Evolutionary conservation across 37 sponge, comb jelly and placozoan species (phyloP), one percentile per base, ranked within the genome.

Genomic region (Lycopodina hypogea): DNA sequence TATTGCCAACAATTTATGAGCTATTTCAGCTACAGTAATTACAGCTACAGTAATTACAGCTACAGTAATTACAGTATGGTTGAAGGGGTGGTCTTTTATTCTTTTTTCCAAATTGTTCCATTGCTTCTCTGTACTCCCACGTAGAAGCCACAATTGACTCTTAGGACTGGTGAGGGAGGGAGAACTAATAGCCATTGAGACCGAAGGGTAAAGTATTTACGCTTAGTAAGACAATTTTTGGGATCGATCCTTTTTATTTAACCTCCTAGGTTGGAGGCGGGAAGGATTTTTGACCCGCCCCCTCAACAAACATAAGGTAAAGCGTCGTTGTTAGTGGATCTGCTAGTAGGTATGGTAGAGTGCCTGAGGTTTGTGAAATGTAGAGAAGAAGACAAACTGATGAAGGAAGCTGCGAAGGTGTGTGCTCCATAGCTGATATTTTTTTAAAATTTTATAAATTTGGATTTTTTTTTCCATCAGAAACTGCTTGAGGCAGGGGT

Each of bases 81-180:
- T 84, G 78, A 84, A 70, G 33, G 78, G 78, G 51, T 84, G 84
- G 17, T 70, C 78, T 9, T 9, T 40, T 1, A 84, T 60, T 60
- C 38, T 73, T 41, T 53, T 86, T 69, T 75, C 68, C 48, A 84
- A 37, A 6, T 8, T 68, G 0, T 33, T 45, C 84, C 84, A 84
- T 19, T 77, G 57, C 52, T 45, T 33, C 42, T 1, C 38, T 2
- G 12, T n/a, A 12, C 70, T 63, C 42, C 84, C 84, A 18, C 38
- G 15, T 6, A 56, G 32, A 36, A 84, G 71, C 78, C 84, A 77
- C 45, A 84, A 41, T 21, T 84, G 84, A 40, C 68, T 83, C 33
- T 68, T 83, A 15, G 59, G 45, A 45, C 53, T 53, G 29, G 39
- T 33, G 12, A 65, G 23, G 35, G 56, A 55, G 33, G 74, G 76